phyloP scores from a whole-genome alignment of 2,797 vertebrate species.

The Micromesistius poutassou region DNA sequence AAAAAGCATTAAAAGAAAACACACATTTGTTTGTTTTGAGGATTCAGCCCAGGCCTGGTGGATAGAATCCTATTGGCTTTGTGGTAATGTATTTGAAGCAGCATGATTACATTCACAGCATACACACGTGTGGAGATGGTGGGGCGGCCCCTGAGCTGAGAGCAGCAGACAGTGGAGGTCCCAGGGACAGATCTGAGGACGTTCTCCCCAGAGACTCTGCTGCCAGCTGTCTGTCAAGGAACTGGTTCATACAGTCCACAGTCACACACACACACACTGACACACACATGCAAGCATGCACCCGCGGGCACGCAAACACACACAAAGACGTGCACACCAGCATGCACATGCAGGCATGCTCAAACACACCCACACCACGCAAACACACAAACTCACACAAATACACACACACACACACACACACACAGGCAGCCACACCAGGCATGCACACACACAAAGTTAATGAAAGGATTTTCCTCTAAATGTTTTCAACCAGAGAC shows the following conservation, averaged over 20 bases:
- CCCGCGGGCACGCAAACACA: background rate
- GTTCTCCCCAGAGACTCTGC: background rate
- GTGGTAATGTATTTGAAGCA: background rate
- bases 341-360: background rate
- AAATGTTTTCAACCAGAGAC: background rate
- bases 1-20: too few relatives aligned
- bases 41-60: too few relatives aligned
- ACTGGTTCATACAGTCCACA: background rate
- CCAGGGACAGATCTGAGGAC: background rate
- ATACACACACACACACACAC: background rate
- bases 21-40: too few relatives aligned
- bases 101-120: background rate
- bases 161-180: background rate
- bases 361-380: background rate
- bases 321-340: background rate
- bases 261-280: background rate
- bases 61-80: background rate
- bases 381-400: background rate
- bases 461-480: background rate
- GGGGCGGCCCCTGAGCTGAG: background rate
- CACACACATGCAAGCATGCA: background rate
- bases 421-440: background rate
- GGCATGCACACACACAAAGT: background rate
- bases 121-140: background rate
- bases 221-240: constrained; percentile 11